A percentile compares a stretch with the other conserved stretches of the same genome.
Conservation (phyloP, 37 sponge, comb jelly and placozoan species). For the Hexactinellida sp. region DNA sequence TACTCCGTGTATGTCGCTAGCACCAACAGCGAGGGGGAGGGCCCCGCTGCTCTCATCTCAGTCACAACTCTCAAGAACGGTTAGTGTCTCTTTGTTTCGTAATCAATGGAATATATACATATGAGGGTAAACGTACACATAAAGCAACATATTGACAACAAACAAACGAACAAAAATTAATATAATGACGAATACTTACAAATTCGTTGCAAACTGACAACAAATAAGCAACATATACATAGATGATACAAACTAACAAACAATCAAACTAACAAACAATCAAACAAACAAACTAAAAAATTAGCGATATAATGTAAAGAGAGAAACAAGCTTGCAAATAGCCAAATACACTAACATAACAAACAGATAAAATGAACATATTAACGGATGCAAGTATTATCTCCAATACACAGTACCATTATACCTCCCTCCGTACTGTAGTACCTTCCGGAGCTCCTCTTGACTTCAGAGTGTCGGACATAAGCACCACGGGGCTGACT, state of each 20-base stretch:
- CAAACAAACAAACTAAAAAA: no score
- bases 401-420: neutral
- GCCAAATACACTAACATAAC: neutral
- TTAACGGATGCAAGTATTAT: neutral
- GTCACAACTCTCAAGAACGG: neutral
- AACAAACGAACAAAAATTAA: no score
- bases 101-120: no score
- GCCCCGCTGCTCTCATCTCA: neutral
- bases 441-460: neutral
- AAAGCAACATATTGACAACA: no score
- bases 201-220: no score
- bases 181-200: no score
- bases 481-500: neutral
- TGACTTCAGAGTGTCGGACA: neutral
- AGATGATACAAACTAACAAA: no score
- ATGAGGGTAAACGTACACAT: no score
- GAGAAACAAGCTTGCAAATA: neutral
- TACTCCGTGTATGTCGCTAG: neutral
- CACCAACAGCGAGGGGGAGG: neutral
- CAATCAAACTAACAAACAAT: no score
- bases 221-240: no score
- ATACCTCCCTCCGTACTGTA: neutral
- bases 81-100: neutral
- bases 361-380: neutral
- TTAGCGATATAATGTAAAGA: no score